phyloP scores from a whole-genome alignment of 2,797 vertebrate species.

The Tarsius wallacei region DNA sequence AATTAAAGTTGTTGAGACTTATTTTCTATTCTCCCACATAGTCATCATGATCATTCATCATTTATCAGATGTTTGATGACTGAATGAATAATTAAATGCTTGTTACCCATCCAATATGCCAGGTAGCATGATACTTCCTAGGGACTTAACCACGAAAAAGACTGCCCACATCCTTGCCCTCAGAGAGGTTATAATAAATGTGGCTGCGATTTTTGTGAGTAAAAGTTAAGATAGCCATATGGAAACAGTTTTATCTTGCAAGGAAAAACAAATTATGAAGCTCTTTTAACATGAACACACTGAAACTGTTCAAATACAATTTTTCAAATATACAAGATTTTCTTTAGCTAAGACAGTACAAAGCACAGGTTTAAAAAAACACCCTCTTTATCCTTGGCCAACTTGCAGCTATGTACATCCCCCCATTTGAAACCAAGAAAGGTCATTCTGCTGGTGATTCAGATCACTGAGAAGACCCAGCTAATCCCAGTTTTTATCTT shows the following conservation, averaged over 20 bases:
- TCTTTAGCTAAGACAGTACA: not conserved
- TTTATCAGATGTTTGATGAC: constrained; percentile 24
- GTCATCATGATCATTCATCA: constrained; percentile 2
- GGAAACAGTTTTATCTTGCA: constrained; percentile 35
- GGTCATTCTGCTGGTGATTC: not conserved
- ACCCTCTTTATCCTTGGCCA: not conserved
- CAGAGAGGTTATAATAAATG: not conserved
- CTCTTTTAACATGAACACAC: constrained; percentile 38
- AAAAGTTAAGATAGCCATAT: not conserved
- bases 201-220: not conserved
- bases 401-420: not conserved
- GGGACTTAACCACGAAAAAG: not conserved
- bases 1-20: constrained; percentile 45
- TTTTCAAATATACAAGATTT: not conserved
- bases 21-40: constrained; percentile 10
- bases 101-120: not conserved
- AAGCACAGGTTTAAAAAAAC: constrained; percentile 9
- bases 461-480: not conserved
- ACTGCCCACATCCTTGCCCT: not conserved
- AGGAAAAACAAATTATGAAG: constrained; percentile 53
- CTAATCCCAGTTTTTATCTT: not conserved
- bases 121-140: not conserved
- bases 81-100: constrained; percentile 8
- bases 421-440: constrained; percentile 3
- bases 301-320: constrained; percentile 22